phyloP scores from a whole-genome alignment of 2,888 invertebrate genomes.

The Cryptops parisi region DNA sequence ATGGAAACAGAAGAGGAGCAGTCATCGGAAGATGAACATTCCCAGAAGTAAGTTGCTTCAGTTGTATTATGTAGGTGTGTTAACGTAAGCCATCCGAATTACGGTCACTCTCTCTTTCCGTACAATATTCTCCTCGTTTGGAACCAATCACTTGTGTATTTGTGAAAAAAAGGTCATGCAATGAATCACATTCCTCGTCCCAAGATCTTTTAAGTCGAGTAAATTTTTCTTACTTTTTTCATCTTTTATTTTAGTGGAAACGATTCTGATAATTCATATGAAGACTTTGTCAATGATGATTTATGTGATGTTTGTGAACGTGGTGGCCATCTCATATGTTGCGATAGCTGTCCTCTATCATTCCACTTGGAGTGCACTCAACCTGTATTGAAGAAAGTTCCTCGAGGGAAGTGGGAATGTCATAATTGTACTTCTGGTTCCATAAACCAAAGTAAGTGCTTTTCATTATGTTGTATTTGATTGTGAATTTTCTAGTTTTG shows the following conservation, averaged over 20 bases:
- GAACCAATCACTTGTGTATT: no score
- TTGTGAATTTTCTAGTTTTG: neutral
- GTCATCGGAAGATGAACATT: neutral
- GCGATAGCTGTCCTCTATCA: slow-evolving; percentile 44
- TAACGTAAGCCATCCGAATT: no score
- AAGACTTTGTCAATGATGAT: slow-evolving; percentile 22
- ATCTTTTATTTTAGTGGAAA: slow-evolving; percentile 1
- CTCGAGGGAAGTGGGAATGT: slow-evolving; percentile 48
- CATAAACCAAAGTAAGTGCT: neutral
- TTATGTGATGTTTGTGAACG: slow-evolving; percentile 47
- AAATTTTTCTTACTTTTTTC: no score
- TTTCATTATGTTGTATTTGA: neutral
- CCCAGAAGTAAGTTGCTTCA: no score
- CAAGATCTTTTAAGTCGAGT: no score
- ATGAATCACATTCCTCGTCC: no score
- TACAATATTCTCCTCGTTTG: no score
- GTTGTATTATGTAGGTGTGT: no score
- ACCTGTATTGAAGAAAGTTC: slow-evolving; percentile 44
- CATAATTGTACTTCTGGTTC: slow-evolving; percentile 34
- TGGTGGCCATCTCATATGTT: slow-evolving; percentile 49
- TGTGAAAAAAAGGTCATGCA: no score
- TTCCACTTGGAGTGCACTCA: slow-evolving; percentile 62
- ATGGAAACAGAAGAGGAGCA: neutral
- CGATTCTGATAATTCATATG: neutral
- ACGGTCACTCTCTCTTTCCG: no score